Evolutionary conservation across 2,888 invertebrate species (phyloP), one percentile per base, ranked within the genome.

Genomic region (Diogma glabrata): DNA sequence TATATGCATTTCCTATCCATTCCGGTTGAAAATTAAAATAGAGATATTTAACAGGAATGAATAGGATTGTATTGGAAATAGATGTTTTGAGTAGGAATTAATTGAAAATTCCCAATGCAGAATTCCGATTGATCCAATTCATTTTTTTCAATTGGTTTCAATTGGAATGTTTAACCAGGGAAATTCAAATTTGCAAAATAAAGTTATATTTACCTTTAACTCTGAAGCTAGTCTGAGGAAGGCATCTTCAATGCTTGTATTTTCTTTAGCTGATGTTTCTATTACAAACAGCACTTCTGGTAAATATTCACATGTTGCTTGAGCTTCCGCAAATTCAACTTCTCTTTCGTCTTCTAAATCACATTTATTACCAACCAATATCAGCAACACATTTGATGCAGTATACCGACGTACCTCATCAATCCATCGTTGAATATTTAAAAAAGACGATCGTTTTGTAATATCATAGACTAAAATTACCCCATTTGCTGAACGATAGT

Each of bases 401-500:
- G 96, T 92, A 65, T 95, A 96, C 63, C 88, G 81, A 58, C 92
- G 77, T 2, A 96, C 90, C 75, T 96, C 96, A 64, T 95, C 95
- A 57, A 96, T 84, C 96, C 96, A 96, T 66, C 91, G 82, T 66
- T 91, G 87, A 51, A 96, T 75, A 59, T 87, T 92, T 56, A 91
- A 76, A 72, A 95, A 96, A 40, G 93, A 87, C 50, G 91, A 84
- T 53, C 89, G 75, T 65, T 92, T 94, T 54, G 95, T 94, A 57
- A 96, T 90, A 70, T 96, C 96, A 70, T 95, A 96, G 26, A 92
- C 95, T 82, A 96, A 84, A 58, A 96, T 88, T 54, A 96, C 94
- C 59, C 94, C 95, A 75, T 96, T 93, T 38, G 95, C 95, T 59
- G 92, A 93, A 64, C 96, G 82, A 71, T 95, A 96, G 67, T 95